Evolutionary conservation across 2,113 vertebrate species (phyloP), one percentile per base, ranked within the genome.

Genomic region (Dromaius novaehollandiae): DNA sequence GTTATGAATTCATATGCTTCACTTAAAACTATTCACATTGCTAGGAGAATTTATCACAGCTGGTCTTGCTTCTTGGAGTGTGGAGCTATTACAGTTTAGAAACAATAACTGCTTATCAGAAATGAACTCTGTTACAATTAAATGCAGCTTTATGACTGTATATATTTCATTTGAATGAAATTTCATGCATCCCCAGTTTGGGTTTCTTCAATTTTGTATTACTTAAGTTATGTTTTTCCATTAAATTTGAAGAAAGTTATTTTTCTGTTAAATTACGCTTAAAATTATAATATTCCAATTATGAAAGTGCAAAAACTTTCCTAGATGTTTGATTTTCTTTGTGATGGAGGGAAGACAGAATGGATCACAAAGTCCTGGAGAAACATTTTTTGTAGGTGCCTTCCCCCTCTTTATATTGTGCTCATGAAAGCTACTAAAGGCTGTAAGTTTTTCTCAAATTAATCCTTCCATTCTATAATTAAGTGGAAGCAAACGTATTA

Each of bases 71-170:
- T 86, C 86, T 84, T 96, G 63, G 78, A 84, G 8, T 89, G 42
- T 3, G 0, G 5, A 5, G 7, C 25, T 87, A 19, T 68, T 94
- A 69, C 30, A 73, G 32, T 85, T 89, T 3, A 83, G 87, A 50
- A 96, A 89, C 15, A 92, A 50, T 80, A 81, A 73, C 78, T 69
- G 32, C 61, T 90, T 94, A 79, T 81, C 65, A 71, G 91, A 95
- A 92, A 19, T n/a, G 25, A 64, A 50, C 56, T 93, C 28, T 76
- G 20, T 60, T 89, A 13, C 78, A 82, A 44, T 84, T 85, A 94
- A 96, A 51, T 80, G 53, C 51, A 82, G 7, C 58, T 73, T 3
- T 64, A 7, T 58, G 42, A 82, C 38, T n/a, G 14, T 50, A 46
- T 93, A 7, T 74, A 82, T 96, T 93, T 91, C 3, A 88, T 70